Evolutionary conservation across 2,113 vertebrate genomes (phyloP).

Genomic region (Ptilorrhoa leucosticta): DNA sequence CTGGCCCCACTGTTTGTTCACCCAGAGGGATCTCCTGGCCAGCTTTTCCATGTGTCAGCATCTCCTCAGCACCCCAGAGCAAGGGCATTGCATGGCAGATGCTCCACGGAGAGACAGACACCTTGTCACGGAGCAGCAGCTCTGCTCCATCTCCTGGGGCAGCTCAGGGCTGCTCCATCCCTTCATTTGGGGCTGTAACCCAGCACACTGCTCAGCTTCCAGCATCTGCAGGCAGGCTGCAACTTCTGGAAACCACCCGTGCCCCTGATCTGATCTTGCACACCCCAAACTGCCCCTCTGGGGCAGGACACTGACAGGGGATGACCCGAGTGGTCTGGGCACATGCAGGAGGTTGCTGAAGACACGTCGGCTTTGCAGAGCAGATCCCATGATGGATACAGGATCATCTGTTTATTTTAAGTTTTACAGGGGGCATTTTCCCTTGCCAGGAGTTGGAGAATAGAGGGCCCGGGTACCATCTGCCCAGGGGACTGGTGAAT

Average conservation of each 20-base stretch:
- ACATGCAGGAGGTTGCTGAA: neutral
- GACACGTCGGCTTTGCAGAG: accelerated
- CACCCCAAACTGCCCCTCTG: neutral
- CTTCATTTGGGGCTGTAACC: neutral
- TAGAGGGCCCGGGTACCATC: slow-evolving; percentile 57
- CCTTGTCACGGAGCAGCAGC: neutral
- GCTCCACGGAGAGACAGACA: neutral
- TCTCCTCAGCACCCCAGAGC: neutral
- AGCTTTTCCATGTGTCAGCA: neutral
- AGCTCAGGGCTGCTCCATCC: neutral
- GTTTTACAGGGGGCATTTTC: slow-evolving; percentile 56
- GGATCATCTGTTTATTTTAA: slow-evolving; percentile 6
- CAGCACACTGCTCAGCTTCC: neutral
- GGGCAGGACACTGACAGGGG: neutral
- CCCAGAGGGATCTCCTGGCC: neutral
- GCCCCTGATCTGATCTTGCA: neutral
- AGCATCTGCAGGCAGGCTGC: neutral
- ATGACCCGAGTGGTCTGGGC: neutral
- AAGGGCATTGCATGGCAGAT: slow-evolving; percentile 10
- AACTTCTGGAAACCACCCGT: neutral
- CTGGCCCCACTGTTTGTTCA: neutral
- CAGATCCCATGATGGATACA: neutral
- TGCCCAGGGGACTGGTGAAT: slow-evolving; percentile 67
- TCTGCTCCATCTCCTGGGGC: neutral
- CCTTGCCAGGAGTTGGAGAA: slow-evolving; percentile 56